Percentiles rank a stretch among this genome's conserved stretches.
Conservation (phyloP, 2,797 vertebrate genomes). For the Squalus acanthias region DNA sequence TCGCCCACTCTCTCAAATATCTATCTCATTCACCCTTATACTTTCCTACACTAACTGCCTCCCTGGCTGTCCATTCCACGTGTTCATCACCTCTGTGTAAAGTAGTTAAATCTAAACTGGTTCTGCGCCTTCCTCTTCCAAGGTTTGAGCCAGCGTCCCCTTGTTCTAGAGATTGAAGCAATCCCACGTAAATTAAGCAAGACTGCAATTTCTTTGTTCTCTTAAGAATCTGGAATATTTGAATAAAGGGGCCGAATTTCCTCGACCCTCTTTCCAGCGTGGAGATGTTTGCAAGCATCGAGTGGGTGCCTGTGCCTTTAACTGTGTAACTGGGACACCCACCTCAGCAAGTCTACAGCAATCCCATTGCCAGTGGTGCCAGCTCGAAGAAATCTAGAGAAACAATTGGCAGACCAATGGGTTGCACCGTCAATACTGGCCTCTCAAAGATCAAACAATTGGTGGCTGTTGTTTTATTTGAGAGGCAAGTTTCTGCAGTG, state of each 20-base stretch:
- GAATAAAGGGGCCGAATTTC: background rate
- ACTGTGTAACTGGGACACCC: background rate
- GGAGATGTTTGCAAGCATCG: too few relatives aligned
- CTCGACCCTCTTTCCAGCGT: background rate
- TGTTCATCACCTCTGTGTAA: background rate
- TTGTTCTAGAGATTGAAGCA: background rate
- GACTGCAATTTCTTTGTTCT: background rate
- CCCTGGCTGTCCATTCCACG: background rate
- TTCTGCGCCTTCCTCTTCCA: background rate
- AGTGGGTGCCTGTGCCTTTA: background rate
- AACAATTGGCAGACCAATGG: background rate
- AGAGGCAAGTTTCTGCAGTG: background rate
- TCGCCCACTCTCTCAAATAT: background rate
- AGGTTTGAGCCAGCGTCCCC: background rate
- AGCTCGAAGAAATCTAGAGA: background rate
- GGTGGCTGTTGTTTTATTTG: background rate
- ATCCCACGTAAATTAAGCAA: background rate
- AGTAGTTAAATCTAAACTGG: background rate
- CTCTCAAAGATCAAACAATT: background rate
- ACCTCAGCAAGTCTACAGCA: background rate
- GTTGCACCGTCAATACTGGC: background rate
- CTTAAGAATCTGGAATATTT: background rate
- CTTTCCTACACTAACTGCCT: background rate
- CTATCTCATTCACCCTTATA: background rate
- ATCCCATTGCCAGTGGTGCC: background rate